Conservation (phyloP, 2,113 vertebrate genomes). For the Mirounga angustirostris region DNA sequence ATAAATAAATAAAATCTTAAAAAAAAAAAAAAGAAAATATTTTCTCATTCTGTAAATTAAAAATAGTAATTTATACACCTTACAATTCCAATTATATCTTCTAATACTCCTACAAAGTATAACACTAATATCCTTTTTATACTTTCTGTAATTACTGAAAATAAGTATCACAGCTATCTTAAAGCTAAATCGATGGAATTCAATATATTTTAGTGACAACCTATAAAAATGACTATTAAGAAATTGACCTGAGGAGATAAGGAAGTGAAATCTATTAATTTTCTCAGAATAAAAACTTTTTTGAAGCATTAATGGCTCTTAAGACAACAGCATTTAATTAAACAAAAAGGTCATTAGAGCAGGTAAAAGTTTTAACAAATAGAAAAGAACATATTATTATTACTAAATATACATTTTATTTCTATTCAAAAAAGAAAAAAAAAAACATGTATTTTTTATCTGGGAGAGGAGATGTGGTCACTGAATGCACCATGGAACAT, state of each 20-base stretch:
- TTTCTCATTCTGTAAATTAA: conserved; percentile 44
- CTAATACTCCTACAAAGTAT: not conserved
- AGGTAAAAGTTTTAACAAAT: not conserved
- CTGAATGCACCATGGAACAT: not conserved
- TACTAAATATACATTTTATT: not conserved
- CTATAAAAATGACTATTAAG: conserved; percentile 31
- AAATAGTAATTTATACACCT: conserved; percentile 40
- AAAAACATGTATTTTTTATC: not conserved
- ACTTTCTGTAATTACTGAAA: conserved; percentile 46
- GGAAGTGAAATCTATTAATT: conserved; percentile 19
- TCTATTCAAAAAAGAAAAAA: not conserved
- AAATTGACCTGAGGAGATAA: not conserved
- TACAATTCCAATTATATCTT: not conserved
- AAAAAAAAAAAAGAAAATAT: not conserved
- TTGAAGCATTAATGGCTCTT: conserved; percentile 39
- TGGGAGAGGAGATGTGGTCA: conserved; percentile 2
- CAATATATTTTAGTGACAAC: not conserved
- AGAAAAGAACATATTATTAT: not conserved
- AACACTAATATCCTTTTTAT: conserved; percentile 20
- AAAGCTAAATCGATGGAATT: not conserved
- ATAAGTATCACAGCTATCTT: conserved; percentile 38
- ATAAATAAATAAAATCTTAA: no score
- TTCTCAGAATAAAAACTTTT: conserved; percentile 6
- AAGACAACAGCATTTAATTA: not conserved
- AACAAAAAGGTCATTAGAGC: not conserved